Evolutionary conservation across 2,888 invertebrate genomes (phyloP).

Genomic region (Frankliniella intonsa): DNA sequence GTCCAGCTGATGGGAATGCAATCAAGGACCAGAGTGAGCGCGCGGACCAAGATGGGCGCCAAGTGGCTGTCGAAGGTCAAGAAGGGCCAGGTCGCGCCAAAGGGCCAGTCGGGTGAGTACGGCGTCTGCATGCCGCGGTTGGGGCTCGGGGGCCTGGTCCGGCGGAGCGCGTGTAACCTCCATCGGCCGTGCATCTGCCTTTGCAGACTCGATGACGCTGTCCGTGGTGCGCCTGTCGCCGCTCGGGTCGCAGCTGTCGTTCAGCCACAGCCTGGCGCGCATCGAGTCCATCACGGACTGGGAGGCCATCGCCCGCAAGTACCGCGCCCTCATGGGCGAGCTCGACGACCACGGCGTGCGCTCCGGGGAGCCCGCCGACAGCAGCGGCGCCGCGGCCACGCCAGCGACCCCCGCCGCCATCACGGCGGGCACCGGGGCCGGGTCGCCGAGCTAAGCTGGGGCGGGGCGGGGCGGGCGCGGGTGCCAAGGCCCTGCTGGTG

Average conservation of each 20-base stretch:
- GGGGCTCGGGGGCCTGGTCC: background rate
- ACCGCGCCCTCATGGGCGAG: conserved; percentile 66
- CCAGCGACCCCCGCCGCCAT: background rate
- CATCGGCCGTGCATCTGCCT: background rate
- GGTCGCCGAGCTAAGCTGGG: background rate
- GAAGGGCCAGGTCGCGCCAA: conserved; percentile 75
- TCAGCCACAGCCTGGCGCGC: conserved; percentile 64
- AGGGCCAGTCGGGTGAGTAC: conserved; percentile 50
- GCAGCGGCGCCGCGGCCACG: background rate
- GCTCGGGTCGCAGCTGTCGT: conserved; percentile 77
- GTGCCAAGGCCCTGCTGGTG: too few relatives aligned
- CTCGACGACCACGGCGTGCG: conserved; percentile 48
- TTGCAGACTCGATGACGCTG: conserved; percentile 64
- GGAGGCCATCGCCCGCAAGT: conserved; percentile 85
- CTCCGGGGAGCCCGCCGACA: background rate
- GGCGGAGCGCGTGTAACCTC: background rate
- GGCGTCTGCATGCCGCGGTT: too few relatives aligned
- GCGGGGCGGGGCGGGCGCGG: background rate
- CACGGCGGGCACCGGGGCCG: background rate
- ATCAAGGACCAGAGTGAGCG: conserved; percentile 65
- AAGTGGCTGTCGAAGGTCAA: conserved; percentile 87
- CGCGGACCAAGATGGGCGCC: conserved; percentile 79
- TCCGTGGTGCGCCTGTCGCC: conserved; percentile 79
- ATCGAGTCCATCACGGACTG: conserved; percentile 89
- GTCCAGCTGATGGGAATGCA: conserved; percentile 76